phyloP scores from a whole-genome alignment of 2,113 vertebrate species.

The Tringa solitaria region DNA sequence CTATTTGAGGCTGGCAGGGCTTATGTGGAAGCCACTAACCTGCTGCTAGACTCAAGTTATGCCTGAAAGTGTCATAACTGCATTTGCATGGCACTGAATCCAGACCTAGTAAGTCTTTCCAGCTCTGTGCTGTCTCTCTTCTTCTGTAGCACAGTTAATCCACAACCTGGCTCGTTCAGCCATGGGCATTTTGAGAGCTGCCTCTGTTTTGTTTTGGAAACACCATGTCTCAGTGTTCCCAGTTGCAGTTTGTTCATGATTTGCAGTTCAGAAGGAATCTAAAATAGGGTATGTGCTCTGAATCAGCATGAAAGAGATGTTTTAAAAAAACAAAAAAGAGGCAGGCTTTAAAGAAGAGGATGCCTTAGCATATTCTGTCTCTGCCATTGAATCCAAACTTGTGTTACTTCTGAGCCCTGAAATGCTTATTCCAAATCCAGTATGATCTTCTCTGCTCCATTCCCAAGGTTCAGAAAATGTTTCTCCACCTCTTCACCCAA shows the following conservation, averaged over 20 bases:
- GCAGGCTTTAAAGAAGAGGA: background rate
- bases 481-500: background rate
- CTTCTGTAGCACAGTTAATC: conserved; percentile 36
- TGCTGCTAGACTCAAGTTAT: conserved; percentile 9
- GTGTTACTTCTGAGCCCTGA: accelerated
- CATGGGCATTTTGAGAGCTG: background rate
- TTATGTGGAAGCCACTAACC: background rate
- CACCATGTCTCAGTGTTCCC: background rate
- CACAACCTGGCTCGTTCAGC: background rate
- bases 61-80: background rate
- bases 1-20: background rate
- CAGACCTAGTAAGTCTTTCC: conserved; percentile 1
- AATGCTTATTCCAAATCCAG: background rate
- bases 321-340: background rate
- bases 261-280: background rate
- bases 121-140: background rate
- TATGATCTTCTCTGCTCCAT: background rate
- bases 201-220: conserved; percentile 40
- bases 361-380: background rate
- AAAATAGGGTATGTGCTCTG: background rate
- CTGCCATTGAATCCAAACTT: background rate
- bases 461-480: background rate
- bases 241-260: background rate
- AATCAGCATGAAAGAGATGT: background rate
- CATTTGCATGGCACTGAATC: background rate